Evolutionary conservation across 1,140 invertebrate species (phyloP), one percentile per base, ranked within the genome.

Genomic region (Drosophila ohnishii): DNA sequence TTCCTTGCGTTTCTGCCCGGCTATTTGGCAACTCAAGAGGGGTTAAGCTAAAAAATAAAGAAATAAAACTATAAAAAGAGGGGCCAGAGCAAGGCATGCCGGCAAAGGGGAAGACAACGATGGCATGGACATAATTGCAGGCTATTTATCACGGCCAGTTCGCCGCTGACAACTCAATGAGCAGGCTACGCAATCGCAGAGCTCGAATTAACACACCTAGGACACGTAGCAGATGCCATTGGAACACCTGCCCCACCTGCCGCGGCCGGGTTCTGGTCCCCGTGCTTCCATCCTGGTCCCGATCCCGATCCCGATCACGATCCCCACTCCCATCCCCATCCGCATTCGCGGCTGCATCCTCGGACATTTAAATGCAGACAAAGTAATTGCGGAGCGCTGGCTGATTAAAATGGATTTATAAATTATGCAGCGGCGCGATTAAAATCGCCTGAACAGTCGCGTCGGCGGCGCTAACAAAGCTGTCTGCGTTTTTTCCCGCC

Each of bases 341-440:
- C 65, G 34, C 63, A 62, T 64, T 65, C 61, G 35, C 35, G 44
- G 39, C 50, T 42, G 58, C 37, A 40, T 50, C 16, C 56, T 30
- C n/a, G 47, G 79, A 50, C 86, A 89, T 90, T 90, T 90, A 90
- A 90, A 90, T 90, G 87, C 87, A 90, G 87, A 90, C 87, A 90
- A 84, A 90, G 87, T 90, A 90, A 90, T 86, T 90, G 86, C 80
- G 73, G 86, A 77, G 62, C 58, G 58, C 53, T 67, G 76, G 70
- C 84, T 87, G 84, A 87, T 87, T 74, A 90, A 90, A 90, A 86
- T 80, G 80, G 87, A 90, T 90, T 86, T 90, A 90, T 90, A 90
- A 90, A 90, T 90, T 90, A 90, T 87, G 84, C 84, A 72, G 84
- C 85, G 82, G 83, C 50, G 76, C 84, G 84, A 88, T 88, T 88